These are phyloP conservation scores for Phymanthus crucifer DNA, from an alignment of 92 coral and sea anemone genomes.

Conservation along the genomic window DNA sequence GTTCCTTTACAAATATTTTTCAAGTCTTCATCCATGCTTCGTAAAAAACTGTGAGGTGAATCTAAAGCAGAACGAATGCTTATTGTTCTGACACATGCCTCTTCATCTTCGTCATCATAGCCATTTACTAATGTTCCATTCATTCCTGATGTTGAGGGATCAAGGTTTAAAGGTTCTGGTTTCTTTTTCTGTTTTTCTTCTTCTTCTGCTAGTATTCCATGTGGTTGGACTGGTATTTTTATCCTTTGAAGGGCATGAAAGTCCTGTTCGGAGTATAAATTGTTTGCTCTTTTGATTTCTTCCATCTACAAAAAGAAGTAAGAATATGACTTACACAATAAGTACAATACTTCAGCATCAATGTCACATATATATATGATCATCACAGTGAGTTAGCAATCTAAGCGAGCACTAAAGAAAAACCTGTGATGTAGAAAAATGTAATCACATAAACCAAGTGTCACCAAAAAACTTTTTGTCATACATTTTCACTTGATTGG, in stretches of 20 bases:
- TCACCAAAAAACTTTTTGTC: no score
- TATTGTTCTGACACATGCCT: conserved; percentile 72
- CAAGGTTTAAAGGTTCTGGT: conserved; percentile 61
- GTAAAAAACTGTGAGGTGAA: conserved; percentile 85
- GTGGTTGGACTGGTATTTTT: conserved; percentile 90
- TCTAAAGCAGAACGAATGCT: conserved; percentile 89
- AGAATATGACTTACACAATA: not conserved
- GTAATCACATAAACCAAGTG: no score
- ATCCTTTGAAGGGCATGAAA: conserved; percentile 88
- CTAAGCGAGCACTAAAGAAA: no score
- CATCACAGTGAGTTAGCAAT: no score
- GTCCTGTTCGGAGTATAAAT: conserved; percentile 93
- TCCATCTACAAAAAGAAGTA: conserved; percentile 64
- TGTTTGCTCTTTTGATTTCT: conserved; percentile 83
- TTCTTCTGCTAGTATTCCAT: conserved; percentile 84
- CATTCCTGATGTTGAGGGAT: conserved; percentile 43
- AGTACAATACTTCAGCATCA: no score
- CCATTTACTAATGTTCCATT: conserved; percentile 28
- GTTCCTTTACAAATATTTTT: conserved; percentile 87
- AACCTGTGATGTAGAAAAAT: no score
- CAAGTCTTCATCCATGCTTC: conserved; percentile 92
- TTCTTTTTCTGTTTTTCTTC: conserved; percentile 61
- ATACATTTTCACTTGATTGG: no score
- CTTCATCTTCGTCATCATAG: conserved; percentile 46
- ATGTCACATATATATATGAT: no score